Percentiles rank a stretch among this genome's conserved stretches.
Evolutionary conservation across 2,888 invertebrate genomes (phyloP).

Genomic region (Steinernema scapterisci): DNA sequence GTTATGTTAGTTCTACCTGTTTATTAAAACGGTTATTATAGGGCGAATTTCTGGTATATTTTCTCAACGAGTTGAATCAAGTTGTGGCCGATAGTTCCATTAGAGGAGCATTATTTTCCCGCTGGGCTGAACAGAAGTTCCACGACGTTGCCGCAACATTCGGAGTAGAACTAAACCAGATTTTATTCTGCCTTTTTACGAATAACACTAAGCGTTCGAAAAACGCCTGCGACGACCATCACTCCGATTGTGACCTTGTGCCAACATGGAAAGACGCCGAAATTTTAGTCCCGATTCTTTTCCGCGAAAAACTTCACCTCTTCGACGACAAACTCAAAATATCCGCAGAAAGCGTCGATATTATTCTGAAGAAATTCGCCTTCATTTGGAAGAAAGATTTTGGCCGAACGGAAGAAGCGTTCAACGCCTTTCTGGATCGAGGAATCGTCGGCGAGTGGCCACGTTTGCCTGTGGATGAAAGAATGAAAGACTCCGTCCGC

Average conservation of each 20-base stretch:
- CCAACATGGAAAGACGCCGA: constrained; percentile 21
- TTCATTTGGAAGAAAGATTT: constrained; percentile 8
- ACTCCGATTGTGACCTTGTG: background rate
- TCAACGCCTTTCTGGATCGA: background rate
- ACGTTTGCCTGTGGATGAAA: background rate
- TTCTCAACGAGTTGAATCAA: background rate
- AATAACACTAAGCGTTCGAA: background rate
- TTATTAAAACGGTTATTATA: background rate
- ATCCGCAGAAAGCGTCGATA: constrained; percentile 28
- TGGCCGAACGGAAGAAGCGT: background rate
- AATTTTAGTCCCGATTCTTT: constrained; percentile 30
- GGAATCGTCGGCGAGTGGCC: background rate
- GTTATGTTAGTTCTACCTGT: background rate
- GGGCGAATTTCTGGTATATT: background rate
- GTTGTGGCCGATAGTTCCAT: background rate
- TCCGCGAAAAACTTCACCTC: constrained; percentile 36
- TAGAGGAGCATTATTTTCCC: background rate
- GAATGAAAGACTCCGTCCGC: background rate
- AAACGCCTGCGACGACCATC: background rate
- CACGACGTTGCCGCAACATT: background rate
- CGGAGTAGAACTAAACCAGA: background rate
- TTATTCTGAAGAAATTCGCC: constrained; percentile 27
- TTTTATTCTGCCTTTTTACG: background rate
- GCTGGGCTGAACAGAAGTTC: background rate
- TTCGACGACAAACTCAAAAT: constrained; percentile 35